These are phyloP conservation scores for Ditylenchus weischeri DNA, from an alignment of 2,888 invertebrate species.

Conservation along the genomic window DNA sequence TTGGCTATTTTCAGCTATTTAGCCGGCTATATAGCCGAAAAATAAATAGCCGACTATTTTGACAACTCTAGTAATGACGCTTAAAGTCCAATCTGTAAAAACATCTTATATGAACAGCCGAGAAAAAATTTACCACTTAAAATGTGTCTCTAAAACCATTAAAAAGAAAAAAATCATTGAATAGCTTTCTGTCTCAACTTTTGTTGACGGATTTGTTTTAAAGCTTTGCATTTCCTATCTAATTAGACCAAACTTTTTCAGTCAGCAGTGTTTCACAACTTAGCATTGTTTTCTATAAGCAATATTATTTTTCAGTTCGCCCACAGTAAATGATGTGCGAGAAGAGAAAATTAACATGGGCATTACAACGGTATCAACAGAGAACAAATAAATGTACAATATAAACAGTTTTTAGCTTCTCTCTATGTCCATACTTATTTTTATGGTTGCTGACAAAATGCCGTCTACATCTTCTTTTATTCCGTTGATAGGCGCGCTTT, in stretches of 20 bases:
- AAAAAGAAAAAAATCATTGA: too few relatives aligned
- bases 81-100: too few relatives aligned
- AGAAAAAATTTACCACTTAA: too few relatives aligned
- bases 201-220: too few relatives aligned
- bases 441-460: conserved; percentile 60
- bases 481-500: conserved; percentile 61
- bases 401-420: conserved; percentile 19
- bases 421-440: conserved; percentile 59
- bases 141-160: too few relatives aligned
- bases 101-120: too few relatives aligned
- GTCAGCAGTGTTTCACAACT: background rate
- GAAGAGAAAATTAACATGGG: conserved; percentile 54
- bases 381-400: background rate
- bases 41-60: too few relatives aligned
- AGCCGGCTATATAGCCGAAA: too few relatives aligned
- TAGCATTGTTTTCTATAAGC: conserved; percentile 22
- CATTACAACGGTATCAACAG: conserved; percentile 41
- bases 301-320: conserved; percentile 41
- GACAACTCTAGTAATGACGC: too few relatives aligned
- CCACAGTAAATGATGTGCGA: conserved; percentile 47
- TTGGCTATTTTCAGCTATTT: too few relatives aligned
- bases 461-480: conserved; percentile 62
- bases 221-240: background rate
- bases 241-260: background rate
- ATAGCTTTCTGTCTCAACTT: too few relatives aligned